phyloP scores from a whole-genome alignment of 2,888 invertebrate genomes.

The Carabus problematicus region DNA sequence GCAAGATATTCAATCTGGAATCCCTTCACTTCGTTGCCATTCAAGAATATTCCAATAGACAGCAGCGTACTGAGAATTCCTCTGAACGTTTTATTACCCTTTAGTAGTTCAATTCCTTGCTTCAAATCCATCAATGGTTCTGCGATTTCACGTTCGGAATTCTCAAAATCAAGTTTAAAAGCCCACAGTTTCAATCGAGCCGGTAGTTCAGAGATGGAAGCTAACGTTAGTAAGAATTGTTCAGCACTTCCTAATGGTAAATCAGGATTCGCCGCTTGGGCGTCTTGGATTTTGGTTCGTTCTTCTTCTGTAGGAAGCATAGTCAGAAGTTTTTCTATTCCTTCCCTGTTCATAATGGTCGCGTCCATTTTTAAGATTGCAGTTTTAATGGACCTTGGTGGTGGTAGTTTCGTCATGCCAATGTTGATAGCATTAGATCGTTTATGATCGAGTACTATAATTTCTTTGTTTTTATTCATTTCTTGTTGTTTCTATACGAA shows the following conservation, averaged over 20 bases:
- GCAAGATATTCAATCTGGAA: constrained; percentile 97
- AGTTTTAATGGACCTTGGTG: constrained; percentile 97
- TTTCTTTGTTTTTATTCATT: constrained; percentile 85
- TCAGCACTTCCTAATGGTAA: constrained; percentile 94
- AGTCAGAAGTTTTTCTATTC: constrained; percentile 95
- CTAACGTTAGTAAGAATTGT: constrained; percentile 95
- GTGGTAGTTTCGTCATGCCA: constrained; percentile 98
- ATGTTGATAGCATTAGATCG: constrained; percentile 99
- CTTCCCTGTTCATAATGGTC: constrained; percentile 96
- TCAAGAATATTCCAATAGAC: constrained; percentile 95
- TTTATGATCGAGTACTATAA: constrained; percentile 95
- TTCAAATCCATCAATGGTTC: constrained; percentile 99
- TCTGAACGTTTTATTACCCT: constrained; percentile 92
- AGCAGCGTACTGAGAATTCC: constrained; percentile 92
- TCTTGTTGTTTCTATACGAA: constrained; percentile 78
- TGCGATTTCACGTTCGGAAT: constrained; percentile 96
- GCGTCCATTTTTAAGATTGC: constrained; percentile 99
- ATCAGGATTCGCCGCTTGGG: constrained; percentile 90
- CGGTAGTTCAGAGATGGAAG: constrained; percentile 93
- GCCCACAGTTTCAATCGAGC: constrained; percentile 96
- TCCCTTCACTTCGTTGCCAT: constrained; percentile 91
- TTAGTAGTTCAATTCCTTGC: constrained; percentile 91
- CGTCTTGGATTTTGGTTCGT: constrained; percentile 94
- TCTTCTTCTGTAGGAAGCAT: constrained; percentile 96
- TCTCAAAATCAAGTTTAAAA: constrained; percentile 98